Base-by-base conservation (phyloP, 1,140 invertebrate genomes). In the Drosophila cardini region DNA sequence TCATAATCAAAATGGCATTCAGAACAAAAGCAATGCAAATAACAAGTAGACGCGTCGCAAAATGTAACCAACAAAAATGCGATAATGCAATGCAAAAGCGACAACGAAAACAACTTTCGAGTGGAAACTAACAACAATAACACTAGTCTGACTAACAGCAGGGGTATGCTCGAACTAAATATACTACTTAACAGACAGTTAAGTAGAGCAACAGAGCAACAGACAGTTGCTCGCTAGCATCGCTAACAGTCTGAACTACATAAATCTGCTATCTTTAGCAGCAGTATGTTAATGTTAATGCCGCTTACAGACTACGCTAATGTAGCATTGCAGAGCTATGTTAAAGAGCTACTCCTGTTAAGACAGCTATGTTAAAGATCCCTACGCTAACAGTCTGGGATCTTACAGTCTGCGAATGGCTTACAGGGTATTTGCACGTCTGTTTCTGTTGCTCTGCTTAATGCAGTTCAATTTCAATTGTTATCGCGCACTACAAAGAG, bases 1-100 rank as follows among this genome's bases (percentile, higher is more conserved):
- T 87, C 84, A 87, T 87, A 87, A 87, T 87, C 84, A 87, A 87
- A 87, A 87, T 89, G 84, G 80, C 84, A 87, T 87, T 89, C 89
- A 87, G 84, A 87, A 87, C 80, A 87, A 87, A 84, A 82, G 77
- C 80, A 87, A 87, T 87, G 84, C 84, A 87, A 87, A 87, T 87
- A 26, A 87, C 80, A 62, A 80, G 43, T 70, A 76, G 76, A 87
- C 83, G 80, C 83, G 58, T 72, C 76, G 76, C 74, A 89, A 87
- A 89, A 67, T 89, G 84, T 87, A 84, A 78, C 84, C 84, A 84
- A 86, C 84, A 84, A 86, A 87, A 87, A 89, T 89, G 84, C 63
- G 80, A 89, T 80, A 89, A 87, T 87, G 70, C 84, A 87, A 87
- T 80, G 80, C 76, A 65, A 87, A 73, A 80, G 69, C 50, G 46